Conservation (phyloP, 2,888 invertebrate species). For the Lochmaea capreae region DNA sequence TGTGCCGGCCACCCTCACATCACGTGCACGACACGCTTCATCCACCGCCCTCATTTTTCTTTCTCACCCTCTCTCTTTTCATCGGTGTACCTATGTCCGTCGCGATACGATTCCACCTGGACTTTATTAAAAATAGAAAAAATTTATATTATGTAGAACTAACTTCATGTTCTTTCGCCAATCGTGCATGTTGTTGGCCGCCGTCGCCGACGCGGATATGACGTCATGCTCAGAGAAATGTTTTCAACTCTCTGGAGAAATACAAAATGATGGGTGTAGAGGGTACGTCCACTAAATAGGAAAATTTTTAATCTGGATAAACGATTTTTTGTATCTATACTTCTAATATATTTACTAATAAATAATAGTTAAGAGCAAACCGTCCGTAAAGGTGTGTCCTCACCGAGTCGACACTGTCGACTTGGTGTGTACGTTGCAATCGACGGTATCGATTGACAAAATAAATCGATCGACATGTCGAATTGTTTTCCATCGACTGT, state of each 20-base stretch:
- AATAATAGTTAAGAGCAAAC: no score
- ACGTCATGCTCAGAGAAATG: background rate
- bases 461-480: no score
- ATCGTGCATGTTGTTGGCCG: constrained; percentile 2
- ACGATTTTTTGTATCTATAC: no score
- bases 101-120: constrained; percentile 18
- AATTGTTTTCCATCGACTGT: no score
- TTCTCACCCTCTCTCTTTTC: background rate
- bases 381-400: no score
- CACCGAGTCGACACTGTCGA: no score
- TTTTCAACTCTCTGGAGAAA: background rate
- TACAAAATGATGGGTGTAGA: background rate
- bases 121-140: constrained; percentile 22
- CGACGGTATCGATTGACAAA: no score
- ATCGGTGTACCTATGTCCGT: background rate
- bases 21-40: constrained; percentile 9
- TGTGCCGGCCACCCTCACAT: constrained; percentile 7
- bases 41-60: background rate
- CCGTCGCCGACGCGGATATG: constrained; percentile 3
- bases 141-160: background rate
- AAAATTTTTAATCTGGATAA: no score
- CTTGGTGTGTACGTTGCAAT: no score
- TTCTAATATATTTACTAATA: no score
- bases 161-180: constrained; percentile 4
- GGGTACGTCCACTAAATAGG: background rate